phyloP scores from a whole-genome alignment of 1,140 invertebrate genomes.

The Zaprionus ghesquierei region DNA sequence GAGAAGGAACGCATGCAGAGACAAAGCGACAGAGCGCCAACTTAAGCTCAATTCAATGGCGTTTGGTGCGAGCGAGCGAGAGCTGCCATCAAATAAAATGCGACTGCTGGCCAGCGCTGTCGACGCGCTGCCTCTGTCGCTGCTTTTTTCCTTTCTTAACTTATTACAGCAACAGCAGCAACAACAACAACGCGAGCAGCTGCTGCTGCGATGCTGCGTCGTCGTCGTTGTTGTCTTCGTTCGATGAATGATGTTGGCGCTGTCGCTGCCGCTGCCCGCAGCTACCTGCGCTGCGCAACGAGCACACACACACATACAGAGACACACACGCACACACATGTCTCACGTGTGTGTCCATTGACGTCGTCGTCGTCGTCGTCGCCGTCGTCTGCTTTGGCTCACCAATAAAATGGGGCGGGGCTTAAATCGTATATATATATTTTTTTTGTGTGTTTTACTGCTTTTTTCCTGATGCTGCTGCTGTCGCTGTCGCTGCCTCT shows the following conservation, averaged over 20 bases:
- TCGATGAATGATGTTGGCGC: constrained; percentile 68
- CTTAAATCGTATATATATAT: constrained; percentile 61
- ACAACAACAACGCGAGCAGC: constrained; percentile 26
- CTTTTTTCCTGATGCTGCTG: constrained; percentile 37
- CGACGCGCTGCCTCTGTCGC: constrained; percentile 16
- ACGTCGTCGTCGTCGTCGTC: constrained; percentile 51
- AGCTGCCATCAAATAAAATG: constrained; percentile 58
- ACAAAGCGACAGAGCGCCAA: constrained; percentile 40
- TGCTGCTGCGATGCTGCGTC: constrained; percentile 57
- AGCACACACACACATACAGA: constrained; percentile 33
- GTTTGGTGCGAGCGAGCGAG: constrained; percentile 70
- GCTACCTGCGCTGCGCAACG: constrained; percentile 53
- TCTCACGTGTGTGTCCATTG: constrained; percentile 66
- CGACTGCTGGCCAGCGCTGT: constrained; percentile 25
- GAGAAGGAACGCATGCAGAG: constrained; percentile 24
- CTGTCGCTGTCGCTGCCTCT: constrained; percentile 11
- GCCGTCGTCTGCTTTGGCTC: constrained; percentile 67
- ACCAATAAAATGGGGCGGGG: constrained; percentile 82
- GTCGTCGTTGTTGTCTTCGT: constrained; percentile 44
- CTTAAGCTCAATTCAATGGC: constrained; percentile 73
- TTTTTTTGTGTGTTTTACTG: constrained; percentile 35
- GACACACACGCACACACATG: constrained; percentile 29
- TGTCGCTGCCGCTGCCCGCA: constrained; percentile 45
- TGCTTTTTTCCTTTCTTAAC: constrained; percentile 45
- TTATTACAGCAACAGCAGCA: constrained; percentile 60